Percentiles rank a stretch among this genome's conserved stretches.
Evolutionary conservation across 2,113 vertebrate species (phyloP).

Genomic region (Oreocharis arfaki): DNA sequence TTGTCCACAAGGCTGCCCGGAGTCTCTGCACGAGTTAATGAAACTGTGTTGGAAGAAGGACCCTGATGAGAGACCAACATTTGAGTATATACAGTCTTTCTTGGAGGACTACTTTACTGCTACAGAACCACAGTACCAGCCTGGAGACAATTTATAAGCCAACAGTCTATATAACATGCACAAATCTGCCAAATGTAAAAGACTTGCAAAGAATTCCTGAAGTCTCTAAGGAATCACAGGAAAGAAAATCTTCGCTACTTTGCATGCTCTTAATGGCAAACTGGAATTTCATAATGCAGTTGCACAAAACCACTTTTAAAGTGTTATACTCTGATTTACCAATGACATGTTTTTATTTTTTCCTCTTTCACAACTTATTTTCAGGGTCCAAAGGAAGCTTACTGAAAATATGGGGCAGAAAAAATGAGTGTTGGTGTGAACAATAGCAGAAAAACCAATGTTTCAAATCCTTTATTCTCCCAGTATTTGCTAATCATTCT

Average conservation of each 20-base stretch:
- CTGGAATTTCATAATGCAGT: slow-evolving; percentile 77
- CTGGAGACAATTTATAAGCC: slow-evolving; percentile 93
- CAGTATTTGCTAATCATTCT: background rate
- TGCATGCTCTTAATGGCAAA: slow-evolving; percentile 76
- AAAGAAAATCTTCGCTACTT: slow-evolving; percentile 69
- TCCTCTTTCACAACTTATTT: slow-evolving; percentile 47
- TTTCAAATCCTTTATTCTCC: slow-evolving; percentile 43
- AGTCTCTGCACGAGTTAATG: slow-evolving; percentile 95
- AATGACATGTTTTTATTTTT: slow-evolving; percentile 58
- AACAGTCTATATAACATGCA: slow-evolving; percentile 60
- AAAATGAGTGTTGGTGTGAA: slow-evolving; percentile 26
- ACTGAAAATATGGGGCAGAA: slow-evolving; percentile 13
- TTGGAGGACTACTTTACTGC: slow-evolving; percentile 97
- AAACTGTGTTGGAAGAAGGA: slow-evolving; percentile 96
- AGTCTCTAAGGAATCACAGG: slow-evolving; percentile 63
- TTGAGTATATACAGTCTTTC: slow-evolving; percentile 96
- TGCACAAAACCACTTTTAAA: slow-evolving; percentile 82
- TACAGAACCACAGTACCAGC: slow-evolving; percentile 96
- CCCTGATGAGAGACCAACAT: slow-evolving; percentile 93
- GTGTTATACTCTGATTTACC: slow-evolving; percentile 73
- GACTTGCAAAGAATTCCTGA: slow-evolving; percentile 67
- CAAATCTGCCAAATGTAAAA: slow-evolving; percentile 74
- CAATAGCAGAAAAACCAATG: background rate
- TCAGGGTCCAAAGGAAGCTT: slow-evolving; percentile 74
- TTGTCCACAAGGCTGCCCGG: slow-evolving; percentile 91